phyloP scores from a whole-genome alignment of 2,113 vertebrate genomes.

The Microcebus tavaratra region DNA sequence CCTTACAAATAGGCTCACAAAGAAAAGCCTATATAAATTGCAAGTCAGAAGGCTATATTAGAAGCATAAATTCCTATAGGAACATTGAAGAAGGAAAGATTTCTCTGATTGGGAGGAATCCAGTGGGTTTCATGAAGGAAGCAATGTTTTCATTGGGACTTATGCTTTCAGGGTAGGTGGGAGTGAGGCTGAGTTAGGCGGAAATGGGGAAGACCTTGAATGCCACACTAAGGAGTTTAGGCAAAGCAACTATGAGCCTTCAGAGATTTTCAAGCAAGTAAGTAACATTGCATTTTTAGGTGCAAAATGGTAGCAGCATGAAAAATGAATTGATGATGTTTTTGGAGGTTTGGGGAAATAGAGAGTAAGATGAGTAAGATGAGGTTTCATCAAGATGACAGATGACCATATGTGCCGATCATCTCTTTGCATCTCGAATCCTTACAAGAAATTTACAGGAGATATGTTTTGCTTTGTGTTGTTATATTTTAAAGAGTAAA shows the following conservation, averaged over 20 bases:
- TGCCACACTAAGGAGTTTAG: neutral
- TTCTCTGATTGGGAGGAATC: neutral
- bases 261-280: neutral
- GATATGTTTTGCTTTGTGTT: neutral
- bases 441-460: neutral
- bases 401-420: neutral
- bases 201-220: neutral
- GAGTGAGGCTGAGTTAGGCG: neutral
- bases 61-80: neutral
- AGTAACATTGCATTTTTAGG: neutral
- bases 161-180: neutral
- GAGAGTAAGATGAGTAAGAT: neutral
- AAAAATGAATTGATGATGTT: neutral
- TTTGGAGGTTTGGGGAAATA: neutral
- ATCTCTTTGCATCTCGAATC: neutral
- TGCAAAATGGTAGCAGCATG: neutral
- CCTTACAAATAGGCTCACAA: neutral
- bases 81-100: neutral
- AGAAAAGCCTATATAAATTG: neutral
- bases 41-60: neutral
- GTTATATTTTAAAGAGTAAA: neutral
- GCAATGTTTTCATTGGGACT: neutral
- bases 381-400: neutral
- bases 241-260: neutral
- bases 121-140: neutral